Evolutionary conservation across 2,113 vertebrate species (phyloP).

Genomic region (Petrocephalus zakoni): DNA sequence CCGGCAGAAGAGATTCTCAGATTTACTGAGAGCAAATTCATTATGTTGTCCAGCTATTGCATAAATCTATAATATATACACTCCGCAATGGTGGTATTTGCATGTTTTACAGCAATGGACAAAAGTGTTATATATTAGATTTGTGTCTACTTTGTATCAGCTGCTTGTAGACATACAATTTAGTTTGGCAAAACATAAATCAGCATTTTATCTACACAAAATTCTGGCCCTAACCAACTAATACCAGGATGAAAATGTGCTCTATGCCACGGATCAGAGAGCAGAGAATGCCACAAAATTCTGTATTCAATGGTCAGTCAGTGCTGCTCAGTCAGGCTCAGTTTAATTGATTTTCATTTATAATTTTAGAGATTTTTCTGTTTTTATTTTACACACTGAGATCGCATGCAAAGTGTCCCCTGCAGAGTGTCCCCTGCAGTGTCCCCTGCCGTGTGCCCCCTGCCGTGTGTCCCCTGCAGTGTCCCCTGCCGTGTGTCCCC

Average conservation of each 20-base stretch:
- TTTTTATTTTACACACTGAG: background rate
- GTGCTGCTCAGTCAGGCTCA: background rate
- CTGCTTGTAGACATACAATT: background rate
- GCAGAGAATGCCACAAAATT: background rate
- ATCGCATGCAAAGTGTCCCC: background rate
- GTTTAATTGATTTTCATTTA: background rate
- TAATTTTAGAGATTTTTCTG: background rate
- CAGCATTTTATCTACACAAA: background rate
- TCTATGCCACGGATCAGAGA: background rate
- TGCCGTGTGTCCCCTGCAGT: too few species aligned
- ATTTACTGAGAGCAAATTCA: background rate
- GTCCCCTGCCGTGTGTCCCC: too few species aligned
- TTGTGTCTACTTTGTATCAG: background rate
- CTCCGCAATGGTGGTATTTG: background rate
- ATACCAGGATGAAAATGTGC: background rate
- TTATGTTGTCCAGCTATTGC: background rate
- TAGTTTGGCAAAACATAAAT: background rate
- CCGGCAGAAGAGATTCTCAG: background rate
- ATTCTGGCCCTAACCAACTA: background rate
- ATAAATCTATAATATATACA: background rate
- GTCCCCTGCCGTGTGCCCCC: too few species aligned
- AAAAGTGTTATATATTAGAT: background rate
- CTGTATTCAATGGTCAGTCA: background rate
- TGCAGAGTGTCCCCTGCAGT: background rate
- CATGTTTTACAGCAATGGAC: background rate